phyloP scores from a whole-genome alignment of 1,140 invertebrate genomes.

The Ips nitidus region DNA sequence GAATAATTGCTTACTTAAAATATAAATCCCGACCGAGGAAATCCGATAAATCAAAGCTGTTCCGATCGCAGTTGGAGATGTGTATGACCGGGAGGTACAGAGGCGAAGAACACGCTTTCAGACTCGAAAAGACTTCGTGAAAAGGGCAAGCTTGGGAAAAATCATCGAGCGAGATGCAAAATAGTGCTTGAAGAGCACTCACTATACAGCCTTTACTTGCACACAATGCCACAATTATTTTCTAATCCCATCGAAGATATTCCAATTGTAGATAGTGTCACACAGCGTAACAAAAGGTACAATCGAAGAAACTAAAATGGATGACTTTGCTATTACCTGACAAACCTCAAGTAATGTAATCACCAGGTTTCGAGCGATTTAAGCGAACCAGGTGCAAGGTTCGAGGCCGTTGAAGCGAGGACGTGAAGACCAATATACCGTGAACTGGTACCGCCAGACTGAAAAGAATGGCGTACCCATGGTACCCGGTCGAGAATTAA shows the following conservation, averaged over 20 bases:
- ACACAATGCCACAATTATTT: too few species aligned
- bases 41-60: constrained; percentile 17
- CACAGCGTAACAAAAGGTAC: too few species aligned
- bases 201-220: too few species aligned
- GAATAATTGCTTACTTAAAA: constrained; percentile 12
- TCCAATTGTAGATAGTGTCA: too few species aligned
- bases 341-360: too few species aligned
- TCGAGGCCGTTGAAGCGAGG: constrained; percentile 22
- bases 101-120: constrained; percentile 19
- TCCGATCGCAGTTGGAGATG: constrained; percentile 9
- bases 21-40: constrained; percentile 12
- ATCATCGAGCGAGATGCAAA: not conserved
- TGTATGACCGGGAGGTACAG: constrained; percentile 20
- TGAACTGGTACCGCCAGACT: not conserved
- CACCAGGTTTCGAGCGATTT: not conserved
- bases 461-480: not conserved
- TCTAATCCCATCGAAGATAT: too few species aligned
- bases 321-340: too few species aligned
- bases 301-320: too few species aligned
- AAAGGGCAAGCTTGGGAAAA: constrained; percentile 6
- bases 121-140: not conserved
- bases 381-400: constrained; percentile 21
- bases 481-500: not conserved
- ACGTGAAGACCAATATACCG: constrained; percentile 2
- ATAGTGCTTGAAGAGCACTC: not conserved